phyloP scores from a whole-genome alignment of 2,797 vertebrate species.

The Pelodytes ibericus region DNA sequence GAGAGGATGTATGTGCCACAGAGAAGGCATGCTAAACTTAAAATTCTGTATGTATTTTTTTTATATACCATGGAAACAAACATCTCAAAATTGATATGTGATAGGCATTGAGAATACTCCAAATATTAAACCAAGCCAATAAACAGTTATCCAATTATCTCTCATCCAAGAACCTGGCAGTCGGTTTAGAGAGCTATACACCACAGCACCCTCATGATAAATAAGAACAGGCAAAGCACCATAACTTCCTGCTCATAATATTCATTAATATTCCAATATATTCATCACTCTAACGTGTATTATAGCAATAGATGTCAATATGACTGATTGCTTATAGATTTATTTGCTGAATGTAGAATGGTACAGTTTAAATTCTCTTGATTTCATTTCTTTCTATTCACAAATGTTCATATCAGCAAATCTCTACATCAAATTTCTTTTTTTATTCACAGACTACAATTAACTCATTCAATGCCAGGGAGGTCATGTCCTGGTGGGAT shows the following conservation, averaged over 20 bases:
- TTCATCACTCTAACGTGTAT: conserved; percentile 1
- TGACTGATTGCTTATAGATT: conserved; percentile 15
- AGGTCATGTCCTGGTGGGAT: background rate
- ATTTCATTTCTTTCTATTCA: background rate
- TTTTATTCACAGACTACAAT: background rate
- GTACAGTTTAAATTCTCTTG: background rate
- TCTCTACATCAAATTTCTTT: background rate
- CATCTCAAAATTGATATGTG: too few relatives aligned
- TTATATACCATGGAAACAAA: too few relatives aligned
- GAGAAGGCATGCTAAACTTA: too few relatives aligned
- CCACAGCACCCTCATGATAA: background rate
- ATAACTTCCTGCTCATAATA: background rate
- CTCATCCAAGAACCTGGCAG: background rate
- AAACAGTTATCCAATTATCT: too few relatives aligned
- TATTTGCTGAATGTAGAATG: conserved; percentile 1
- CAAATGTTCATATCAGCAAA: conserved; percentile 8
- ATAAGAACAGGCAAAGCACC: background rate
- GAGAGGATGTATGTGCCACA: too few relatives aligned
- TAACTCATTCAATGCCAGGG: background rate
- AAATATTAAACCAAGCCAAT: too few relatives aligned
- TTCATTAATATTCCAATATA: conserved; percentile 12
- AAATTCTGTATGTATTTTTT: too few relatives aligned
- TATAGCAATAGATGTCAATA: conserved; percentile 21
- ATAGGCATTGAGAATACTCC: too few relatives aligned
- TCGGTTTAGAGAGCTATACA: conserved; percentile 1